Evolutionary conservation across 2,113 vertebrate genomes (phyloP), one percentile per base, ranked within the genome.

Genomic region (Malurus melanocephalus): DNA sequence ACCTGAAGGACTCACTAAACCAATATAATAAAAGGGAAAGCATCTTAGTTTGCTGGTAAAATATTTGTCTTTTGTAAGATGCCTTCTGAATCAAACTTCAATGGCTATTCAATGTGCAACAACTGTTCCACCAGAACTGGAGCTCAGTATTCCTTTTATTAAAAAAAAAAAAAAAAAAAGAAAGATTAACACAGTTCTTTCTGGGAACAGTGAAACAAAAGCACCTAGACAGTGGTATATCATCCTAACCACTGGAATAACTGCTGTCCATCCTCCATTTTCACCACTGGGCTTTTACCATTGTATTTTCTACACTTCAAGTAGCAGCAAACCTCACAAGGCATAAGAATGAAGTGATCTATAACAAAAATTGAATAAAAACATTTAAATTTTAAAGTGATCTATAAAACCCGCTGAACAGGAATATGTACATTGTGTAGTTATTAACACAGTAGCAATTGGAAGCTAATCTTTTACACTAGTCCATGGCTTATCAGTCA

Each of bases 391-490:
- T 94, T 93, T 87, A 76, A 90, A 88, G 67, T 22, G 15, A 85
- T 73, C 89, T 76, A 87, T 92, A 89, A 94, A 95, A 93, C 43
- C 55, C 75, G 2, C 71, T 94, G 89, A 92, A 93, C 62, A 90
- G 78, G 75, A 92, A 87, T 90, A 87, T 38, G 74, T 76, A 88
- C 43, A 33, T 19, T 88, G 48, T 64, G 35, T 45, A 83, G 78
- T 91, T 88, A 86, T 88, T 91, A 92, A 79, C 52, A 79, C 30
- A 85, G 78, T 2, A 85, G 43, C 78, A 94, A 76, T 26, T 55
- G 59, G 22, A 95, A 43, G 38, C 24, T 88, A 88, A 88, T 73
- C 52, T 85, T 87, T 90, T 79, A 81, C 74, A 84, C 61, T 66
- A 88, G 48, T 55, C 80, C 75, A 38, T 32, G 62, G 60, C 83